phyloP scores from a whole-genome alignment of 2,113 vertebrate genomes.

The Naja naja region DNA sequence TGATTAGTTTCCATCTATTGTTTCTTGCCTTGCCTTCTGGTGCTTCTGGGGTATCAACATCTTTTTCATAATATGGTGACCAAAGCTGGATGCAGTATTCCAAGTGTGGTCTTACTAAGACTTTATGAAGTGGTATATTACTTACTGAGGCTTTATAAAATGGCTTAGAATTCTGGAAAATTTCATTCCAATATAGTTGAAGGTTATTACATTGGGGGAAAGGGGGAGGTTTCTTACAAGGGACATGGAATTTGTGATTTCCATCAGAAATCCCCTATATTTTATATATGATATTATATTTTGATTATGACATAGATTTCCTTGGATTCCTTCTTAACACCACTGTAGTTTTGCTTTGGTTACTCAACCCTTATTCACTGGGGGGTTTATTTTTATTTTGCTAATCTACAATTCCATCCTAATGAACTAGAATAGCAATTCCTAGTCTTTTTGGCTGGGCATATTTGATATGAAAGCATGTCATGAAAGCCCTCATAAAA shows the following conservation, averaged over 20 bases:
- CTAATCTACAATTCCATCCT: not conserved
- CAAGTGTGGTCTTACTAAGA: not conserved
- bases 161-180: not conserved
- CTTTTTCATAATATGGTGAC: not conserved
- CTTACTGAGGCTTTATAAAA: not conserved
- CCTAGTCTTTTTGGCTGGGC: not conserved
- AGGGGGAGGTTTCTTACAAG: not conserved
- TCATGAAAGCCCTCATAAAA: not conserved
- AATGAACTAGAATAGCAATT: not conserved
- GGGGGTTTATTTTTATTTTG: not conserved
- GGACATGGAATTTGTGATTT: not conserved
- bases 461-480: not conserved
- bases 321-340: not conserved
- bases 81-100: not conserved
- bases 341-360: not conserved
- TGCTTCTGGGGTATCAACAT: not conserved
- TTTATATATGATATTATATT: not conserved
- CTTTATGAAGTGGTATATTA: not conserved
- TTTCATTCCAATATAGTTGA: not conserved
- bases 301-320: not conserved
- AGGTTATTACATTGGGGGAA: not conserved
- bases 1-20: not conserved
- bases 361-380: not conserved
- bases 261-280: not conserved
- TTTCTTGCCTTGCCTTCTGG: no score